Evolutionary conservation across 2,797 vertebrate species (phyloP).

Genomic region (Chloroceryle inda): DNA sequence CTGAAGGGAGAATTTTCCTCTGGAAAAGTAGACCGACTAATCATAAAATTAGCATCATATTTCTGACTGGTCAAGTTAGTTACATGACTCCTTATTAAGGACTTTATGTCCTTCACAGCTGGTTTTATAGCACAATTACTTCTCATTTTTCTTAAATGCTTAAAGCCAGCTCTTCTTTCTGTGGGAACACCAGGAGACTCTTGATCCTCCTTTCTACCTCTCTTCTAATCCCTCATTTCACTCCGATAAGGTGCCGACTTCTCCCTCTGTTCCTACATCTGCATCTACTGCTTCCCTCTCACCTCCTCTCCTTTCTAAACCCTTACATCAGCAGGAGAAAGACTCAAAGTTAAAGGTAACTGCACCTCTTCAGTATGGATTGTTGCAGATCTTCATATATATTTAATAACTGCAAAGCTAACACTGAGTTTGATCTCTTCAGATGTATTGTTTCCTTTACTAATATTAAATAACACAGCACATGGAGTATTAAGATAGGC

Average conservation of each 20-base stretch:
- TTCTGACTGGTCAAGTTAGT: background rate
- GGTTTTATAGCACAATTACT: constrained; percentile 14
- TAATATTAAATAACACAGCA: constrained; percentile 44
- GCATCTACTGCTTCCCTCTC: constrained; percentile 66
- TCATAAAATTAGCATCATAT: background rate
- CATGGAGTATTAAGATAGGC: background rate
- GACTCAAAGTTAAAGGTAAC: constrained; percentile 92
- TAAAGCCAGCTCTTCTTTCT: constrained; percentile 73
- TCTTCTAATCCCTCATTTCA: constrained; percentile 61
- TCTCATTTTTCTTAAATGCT: constrained; percentile 72
- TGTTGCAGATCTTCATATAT: constrained; percentile 34
- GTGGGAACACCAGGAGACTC: constrained; percentile 27
- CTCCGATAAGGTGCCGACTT: constrained; percentile 54
- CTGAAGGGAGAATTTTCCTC: background rate
- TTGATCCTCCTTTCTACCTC: constrained; percentile 54
- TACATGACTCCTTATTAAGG: background rate
- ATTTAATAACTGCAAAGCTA: constrained; percentile 34
- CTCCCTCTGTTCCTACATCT: constrained; percentile 66
- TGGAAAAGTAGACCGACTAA: background rate
- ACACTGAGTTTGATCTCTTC: constrained; percentile 5
- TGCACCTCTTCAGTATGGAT: constrained; percentile 52
- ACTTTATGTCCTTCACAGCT: background rate
- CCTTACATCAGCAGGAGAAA: constrained; percentile 81
- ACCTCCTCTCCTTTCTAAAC: constrained; percentile 80
- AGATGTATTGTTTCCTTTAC: constrained; percentile 10